phyloP scores from a whole-genome alignment of 2,888 invertebrate genomes.

The Ochropleura leucogaster region DNA sequence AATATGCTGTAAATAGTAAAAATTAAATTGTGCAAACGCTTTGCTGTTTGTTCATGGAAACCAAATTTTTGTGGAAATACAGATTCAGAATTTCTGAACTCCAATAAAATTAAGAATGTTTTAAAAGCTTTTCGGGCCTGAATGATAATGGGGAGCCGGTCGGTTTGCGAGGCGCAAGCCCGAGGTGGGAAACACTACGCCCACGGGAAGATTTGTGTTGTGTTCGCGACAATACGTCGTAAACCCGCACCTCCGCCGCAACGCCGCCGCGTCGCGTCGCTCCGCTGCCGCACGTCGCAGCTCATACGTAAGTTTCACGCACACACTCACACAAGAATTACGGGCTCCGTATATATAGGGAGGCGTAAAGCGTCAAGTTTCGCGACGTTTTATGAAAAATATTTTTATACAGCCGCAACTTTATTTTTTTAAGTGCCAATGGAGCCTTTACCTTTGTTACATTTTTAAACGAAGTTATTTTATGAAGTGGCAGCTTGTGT shows the following conservation, averaged over 20 bases:
- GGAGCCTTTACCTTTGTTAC: constrained; percentile 54
- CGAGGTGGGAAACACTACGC: constrained; percentile 66
- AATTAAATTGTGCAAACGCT: constrained; percentile 15
- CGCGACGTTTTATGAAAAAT: constrained; percentile 64
- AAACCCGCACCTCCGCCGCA: constrained; percentile 60
- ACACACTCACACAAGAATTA: constrained; percentile 62
- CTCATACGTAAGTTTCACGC: constrained; percentile 58
- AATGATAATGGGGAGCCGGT: constrained; percentile 71
- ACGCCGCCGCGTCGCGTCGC: constrained; percentile 9
- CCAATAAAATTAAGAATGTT: constrained; percentile 76
- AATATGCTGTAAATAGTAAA: constrained; percentile 6
- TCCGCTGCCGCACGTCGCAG: constrained; percentile 45
- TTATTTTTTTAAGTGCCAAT: constrained; percentile 63
- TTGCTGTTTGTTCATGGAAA: constrained; percentile 1
- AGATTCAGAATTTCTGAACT: constrained; percentile 53
- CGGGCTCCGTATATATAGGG: constrained; percentile 57
- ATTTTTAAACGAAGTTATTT: constrained; percentile 56
- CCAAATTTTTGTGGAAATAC: constrained; percentile 40
- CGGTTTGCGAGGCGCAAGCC: constrained; percentile 44
- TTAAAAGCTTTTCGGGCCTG: constrained; percentile 75
- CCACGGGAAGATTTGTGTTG: constrained; percentile 74
- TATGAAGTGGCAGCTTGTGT: constrained; percentile 33
- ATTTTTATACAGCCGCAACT: constrained; percentile 62
- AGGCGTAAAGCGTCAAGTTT: constrained; percentile 69
- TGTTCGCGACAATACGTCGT: constrained; percentile 71